These are phyloP conservation scores for Suillia variegata DNA, from an alignment of 2,888 invertebrate species.

Conservation along the genomic window DNA sequence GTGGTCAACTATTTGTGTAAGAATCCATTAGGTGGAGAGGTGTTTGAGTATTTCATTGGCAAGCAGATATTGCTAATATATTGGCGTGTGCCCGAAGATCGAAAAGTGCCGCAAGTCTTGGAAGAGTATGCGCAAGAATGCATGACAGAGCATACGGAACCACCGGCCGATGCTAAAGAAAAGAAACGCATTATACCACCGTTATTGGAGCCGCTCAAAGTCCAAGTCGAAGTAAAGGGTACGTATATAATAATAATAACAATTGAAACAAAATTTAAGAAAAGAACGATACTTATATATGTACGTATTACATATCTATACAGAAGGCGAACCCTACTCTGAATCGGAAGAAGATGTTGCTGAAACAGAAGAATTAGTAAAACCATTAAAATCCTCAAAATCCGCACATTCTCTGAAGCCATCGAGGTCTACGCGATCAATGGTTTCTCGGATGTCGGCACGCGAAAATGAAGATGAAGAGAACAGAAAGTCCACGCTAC, in stretches of 20 bases:
- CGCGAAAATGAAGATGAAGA: conserved; percentile 36
- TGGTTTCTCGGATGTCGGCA: too few relatives aligned
- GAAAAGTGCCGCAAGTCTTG: conserved; percentile 43
- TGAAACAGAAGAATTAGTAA: too few relatives aligned
- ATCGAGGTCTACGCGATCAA: too few relatives aligned
- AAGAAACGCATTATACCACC: conserved; percentile 43
- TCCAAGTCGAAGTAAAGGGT: neutral
- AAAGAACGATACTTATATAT: too few relatives aligned
- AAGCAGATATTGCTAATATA: conserved; percentile 56
- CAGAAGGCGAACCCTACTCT: conserved; percentile 40
- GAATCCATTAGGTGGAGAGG: conserved; percentile 52
- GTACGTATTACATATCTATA: too few relatives aligned
- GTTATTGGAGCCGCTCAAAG: conserved; percentile 43
- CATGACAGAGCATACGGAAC: conserved; percentile 40
- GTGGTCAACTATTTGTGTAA: conserved; percentile 50
- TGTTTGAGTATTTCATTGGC: conserved; percentile 50
- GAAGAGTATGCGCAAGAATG: conserved; percentile 45
- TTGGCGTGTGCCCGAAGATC: conserved; percentile 55
- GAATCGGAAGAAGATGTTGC: conserved; percentile 39
- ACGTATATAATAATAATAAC: too few relatives aligned
- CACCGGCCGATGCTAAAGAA: conserved; percentile 40
- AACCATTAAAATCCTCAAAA: conserved; percentile 37
- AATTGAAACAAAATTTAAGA: too few relatives aligned
- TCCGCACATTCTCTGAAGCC: too few relatives aligned
- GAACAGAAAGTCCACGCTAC: too few relatives aligned